These are phyloP conservation scores for Stomorhina lunata DNA, from an alignment of 2,888 invertebrate species.

Conservation along the genomic window DNA sequence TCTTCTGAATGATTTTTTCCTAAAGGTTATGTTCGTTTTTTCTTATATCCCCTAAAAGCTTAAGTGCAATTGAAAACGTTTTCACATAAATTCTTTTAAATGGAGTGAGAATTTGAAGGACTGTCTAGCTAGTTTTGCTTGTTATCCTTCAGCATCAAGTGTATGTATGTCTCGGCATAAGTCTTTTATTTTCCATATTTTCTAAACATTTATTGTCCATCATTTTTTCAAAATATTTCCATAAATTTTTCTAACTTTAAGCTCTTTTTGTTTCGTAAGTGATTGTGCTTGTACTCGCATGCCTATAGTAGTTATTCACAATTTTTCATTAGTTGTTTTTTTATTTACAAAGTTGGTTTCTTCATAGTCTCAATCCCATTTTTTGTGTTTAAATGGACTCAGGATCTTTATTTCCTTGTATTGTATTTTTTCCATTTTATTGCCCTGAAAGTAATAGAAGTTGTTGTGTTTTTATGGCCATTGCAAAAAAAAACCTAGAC, in stretches of 20 bases:
- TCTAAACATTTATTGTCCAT: slow-evolving; percentile 2
- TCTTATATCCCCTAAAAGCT: no score
- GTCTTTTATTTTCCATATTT: background rate
- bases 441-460: background rate
- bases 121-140: no score
- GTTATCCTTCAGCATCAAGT: slow-evolving; percentile 7
- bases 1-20: no score
- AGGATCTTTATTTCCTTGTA: background rate
- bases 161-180: no score
- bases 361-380: background rate
- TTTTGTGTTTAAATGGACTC: slow-evolving; percentile 9
- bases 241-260: background rate
- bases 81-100: no score
- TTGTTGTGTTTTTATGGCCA: background rate
- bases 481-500: background rate
- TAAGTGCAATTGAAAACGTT: no score
- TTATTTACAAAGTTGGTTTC: slow-evolving; percentile 19
- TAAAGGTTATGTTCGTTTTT: no score
- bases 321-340: slow-evolving; percentile 53
- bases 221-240: slow-evolving; percentile 34
- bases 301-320: background rate
- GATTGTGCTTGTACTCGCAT: no score
- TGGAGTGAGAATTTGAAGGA: no score
- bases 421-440: background rate
- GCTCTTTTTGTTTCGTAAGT: background rate